Evolutionary conservation across 2,888 invertebrate species (phyloP), one percentile per base, ranked within the genome.

Genomic region (Drosophila limbata): DNA sequence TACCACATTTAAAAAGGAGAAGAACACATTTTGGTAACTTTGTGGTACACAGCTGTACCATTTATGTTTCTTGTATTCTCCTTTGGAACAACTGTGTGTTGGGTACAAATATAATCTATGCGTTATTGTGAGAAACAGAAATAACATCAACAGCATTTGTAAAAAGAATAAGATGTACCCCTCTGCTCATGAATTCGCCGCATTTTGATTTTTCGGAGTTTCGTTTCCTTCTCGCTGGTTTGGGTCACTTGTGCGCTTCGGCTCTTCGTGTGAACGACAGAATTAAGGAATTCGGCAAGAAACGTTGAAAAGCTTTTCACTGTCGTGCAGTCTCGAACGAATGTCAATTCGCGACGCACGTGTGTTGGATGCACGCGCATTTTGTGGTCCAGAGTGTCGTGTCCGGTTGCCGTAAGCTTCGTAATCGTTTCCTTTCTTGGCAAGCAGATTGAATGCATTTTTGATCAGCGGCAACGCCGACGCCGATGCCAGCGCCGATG

Each of bases 301-400:
- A 61, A 44, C 17, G 44, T 42, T n/a, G 56, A 52, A 65, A 77
- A 77, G 78, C 81, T 75, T 64, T 64, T n/a, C 47, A 72, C 53
- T 57, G 48, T 77, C 71, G 74, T 74, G 78, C 81, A 77, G 74
- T 79, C 68, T 69, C 55, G 31, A 78, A 74, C 75, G 81, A 78
- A 69, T 71, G 55, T 52, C 60, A 77, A 79, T 66, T 77, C 87
- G 87, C 67, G 70, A 61, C 73, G 79, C 89, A 84, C 88, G 84
- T 88, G 81, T 84, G 42, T 35, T 28, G 44, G 17, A 17, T 42
- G 28, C 56, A 57, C 50, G 45, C 55, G 45, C 25, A 40, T 51
- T 47, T 44, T 60, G 65, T 51, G 53, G 75, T 64, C 35, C 31
- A 39, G 35, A 42, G 57, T 63, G 56, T 68, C 45, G 55, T 53